These are phyloP conservation scores for Rhinolophus sinicus DNA, from an alignment of 2,113 vertebrate genomes.

Conservation along the genomic window DNA sequence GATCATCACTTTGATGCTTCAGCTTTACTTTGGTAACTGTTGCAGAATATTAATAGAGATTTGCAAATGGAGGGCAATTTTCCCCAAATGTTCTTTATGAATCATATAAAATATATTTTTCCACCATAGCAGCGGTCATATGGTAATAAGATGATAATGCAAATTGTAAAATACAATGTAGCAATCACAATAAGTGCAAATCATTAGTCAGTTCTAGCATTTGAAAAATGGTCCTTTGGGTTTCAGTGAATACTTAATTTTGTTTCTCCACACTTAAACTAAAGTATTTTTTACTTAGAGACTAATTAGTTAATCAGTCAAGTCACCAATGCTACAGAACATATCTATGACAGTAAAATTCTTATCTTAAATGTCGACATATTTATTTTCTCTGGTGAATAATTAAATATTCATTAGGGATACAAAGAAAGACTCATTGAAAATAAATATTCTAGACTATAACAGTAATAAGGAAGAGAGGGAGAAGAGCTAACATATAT, in stretches of 20 bases:
- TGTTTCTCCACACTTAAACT: conserved; percentile 74
- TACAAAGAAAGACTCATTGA: conserved; percentile 50
- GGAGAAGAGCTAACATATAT: background rate
- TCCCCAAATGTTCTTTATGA: conserved; percentile 14
- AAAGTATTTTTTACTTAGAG: conserved; percentile 69
- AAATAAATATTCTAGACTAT: conserved; percentile 53
- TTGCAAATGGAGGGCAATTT: conserved; percentile 56
- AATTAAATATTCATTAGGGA: conserved; percentile 64
- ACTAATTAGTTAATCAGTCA: conserved; percentile 82
- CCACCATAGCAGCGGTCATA: conserved; percentile 31
- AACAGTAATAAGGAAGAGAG: background rate
- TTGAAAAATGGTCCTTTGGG: conserved; percentile 76
- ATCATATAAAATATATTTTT: conserved; percentile 45
- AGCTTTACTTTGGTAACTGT: background rate
- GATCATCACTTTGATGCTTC: background rate
- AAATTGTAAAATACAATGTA: conserved; percentile 66
- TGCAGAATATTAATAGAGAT: conserved; percentile 34
- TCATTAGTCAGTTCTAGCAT: conserved; percentile 77
- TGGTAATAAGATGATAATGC: conserved; percentile 68
- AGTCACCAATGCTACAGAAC: conserved; percentile 73
- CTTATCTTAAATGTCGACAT: conserved; percentile 75
- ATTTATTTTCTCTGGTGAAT: conserved; percentile 65
- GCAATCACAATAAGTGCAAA: conserved; percentile 75
- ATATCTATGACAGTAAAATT: conserved; percentile 55
- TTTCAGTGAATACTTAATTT: conserved; percentile 64